A percentile compares a stretch with the other conserved stretches of the same genome.
Evolutionary conservation across 2,888 invertebrate species (phyloP).

Genomic region (Masnerella sp.): DNA sequence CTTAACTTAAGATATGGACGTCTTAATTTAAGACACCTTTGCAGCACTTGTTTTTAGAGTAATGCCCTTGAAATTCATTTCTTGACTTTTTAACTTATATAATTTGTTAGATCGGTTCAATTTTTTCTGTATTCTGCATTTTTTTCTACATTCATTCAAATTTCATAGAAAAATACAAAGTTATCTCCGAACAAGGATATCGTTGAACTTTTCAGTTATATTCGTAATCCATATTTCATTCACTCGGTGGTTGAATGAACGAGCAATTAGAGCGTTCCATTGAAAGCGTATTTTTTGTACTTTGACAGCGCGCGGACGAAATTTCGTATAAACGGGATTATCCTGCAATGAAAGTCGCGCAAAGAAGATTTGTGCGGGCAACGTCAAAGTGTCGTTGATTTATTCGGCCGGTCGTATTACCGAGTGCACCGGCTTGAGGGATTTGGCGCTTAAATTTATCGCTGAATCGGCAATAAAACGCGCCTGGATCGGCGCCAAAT

Average conservation of each 20-base stretch:
- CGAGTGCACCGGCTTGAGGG: slow-evolving; percentile 50
- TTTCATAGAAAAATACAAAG: no score
- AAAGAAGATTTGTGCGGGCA: slow-evolving; percentile 34
- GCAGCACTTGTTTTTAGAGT: no score
- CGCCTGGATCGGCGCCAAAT: slow-evolving; percentile 56
- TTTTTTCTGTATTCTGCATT: no score
- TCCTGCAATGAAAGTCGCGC: slow-evolving; percentile 40
- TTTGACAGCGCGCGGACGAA: slow-evolving; percentile 13
- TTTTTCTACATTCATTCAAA: no score
- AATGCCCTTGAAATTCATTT: no score
- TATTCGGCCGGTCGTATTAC: slow-evolving; percentile 50
- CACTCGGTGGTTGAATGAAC: slow-evolving; percentile 21
- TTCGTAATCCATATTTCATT: slow-evolving; percentile 17
- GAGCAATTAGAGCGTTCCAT: slow-evolving; percentile 21
- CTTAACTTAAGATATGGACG: no score
- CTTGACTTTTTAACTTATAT: no score
- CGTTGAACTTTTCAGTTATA: background rate
- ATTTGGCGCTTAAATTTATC: slow-evolving; percentile 61
- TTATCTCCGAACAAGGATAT: background rate
- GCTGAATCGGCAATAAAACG: slow-evolving; percentile 59
- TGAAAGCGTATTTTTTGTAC: slow-evolving; percentile 4
- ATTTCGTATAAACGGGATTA: slow-evolving; percentile 32
- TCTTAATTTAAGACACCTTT: no score
- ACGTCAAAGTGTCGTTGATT: slow-evolving; percentile 49
- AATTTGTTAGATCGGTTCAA: no score